A percentile compares a stretch with the other conserved stretches of the same genome.
These are phyloP conservation scores for Matsumyia berberina DNA, from an alignment of 2,888 invertebrate genomes.

Conservation along the genomic window DNA sequence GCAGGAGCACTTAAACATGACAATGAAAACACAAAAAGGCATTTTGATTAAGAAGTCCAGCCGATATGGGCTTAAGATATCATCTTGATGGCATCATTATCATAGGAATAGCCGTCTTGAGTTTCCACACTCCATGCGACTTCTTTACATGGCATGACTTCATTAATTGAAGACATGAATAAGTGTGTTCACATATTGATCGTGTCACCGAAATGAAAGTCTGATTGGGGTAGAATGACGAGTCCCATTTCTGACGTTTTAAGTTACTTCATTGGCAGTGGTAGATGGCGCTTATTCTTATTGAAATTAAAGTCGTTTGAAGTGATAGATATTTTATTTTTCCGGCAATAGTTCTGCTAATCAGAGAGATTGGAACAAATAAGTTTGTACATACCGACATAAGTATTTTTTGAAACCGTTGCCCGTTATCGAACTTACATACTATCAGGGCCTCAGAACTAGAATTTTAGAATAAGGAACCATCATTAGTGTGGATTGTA, in stretches of 20 bases:
- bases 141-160: not conserved
- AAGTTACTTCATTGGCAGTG: not conserved
- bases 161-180: conserved; percentile 3
- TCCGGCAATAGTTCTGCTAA: too few relatives aligned
- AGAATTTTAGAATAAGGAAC: too few relatives aligned
- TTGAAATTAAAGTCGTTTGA: not conserved
- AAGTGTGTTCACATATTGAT: not conserved
- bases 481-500: too few relatives aligned
- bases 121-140: conserved; percentile 31
- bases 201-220: conserved; percentile 5
- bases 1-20: conserved; percentile 69
- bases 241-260: not conserved
- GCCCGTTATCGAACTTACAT: too few relatives aligned
- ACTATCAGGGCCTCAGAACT: too few relatives aligned
- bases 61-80: conserved; percentile 49
- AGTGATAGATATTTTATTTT: too few relatives aligned
- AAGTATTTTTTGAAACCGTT: too few relatives aligned
- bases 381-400: too few relatives aligned
- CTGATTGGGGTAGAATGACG: not conserved
- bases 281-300: not conserved
- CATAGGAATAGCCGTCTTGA: conserved; percentile 42
- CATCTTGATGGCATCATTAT: conserved; percentile 67
- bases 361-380: too few relatives aligned
- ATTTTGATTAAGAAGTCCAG: conserved; percentile 56
- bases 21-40: conserved; percentile 60